A percentile compares a stretch with the other conserved stretches of the same genome.
phyloP scores from a whole-genome alignment of 2,113 vertebrate genomes.

The Calypte anna region DNA sequence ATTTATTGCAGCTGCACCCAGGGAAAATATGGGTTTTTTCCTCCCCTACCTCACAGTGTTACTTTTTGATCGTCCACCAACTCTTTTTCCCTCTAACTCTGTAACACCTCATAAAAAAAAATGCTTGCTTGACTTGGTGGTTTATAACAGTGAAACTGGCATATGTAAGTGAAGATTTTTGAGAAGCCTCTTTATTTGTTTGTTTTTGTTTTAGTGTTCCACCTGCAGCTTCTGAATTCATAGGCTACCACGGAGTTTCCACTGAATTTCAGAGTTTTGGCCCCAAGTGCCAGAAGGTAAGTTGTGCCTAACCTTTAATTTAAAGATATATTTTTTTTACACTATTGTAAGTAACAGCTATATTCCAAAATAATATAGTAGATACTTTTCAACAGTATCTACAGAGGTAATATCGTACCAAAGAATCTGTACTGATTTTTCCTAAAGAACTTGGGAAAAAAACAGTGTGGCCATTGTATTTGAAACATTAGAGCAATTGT shows the following conservation, averaged over 20 bases:
- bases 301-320: not conserved
- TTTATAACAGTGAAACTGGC: not conserved
- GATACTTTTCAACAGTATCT: not conserved
- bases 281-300: not conserved
- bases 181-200: not conserved
- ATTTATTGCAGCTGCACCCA: not conserved
- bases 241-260: not conserved
- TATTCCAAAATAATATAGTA: slow-evolving; percentile 4
- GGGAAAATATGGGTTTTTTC: not conserved
- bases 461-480: slow-evolving; percentile 61
- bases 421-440: slow-evolving; percentile 28
- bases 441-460: slow-evolving; percentile 53
- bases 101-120: slow-evolving; percentile 25
- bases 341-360: not conserved
- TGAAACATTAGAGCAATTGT: slow-evolving; percentile 65
- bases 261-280: not conserved
- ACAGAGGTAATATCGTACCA: not conserved
- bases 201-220: not conserved
- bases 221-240: not conserved
- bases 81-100: not conserved
- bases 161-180: not conserved
- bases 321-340: not conserved
- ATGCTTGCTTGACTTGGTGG: not conserved
- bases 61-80: not conserved
- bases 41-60: not conserved